Base-by-base conservation (phyloP, 2,113 vertebrate species). In the Lophius piscatorius region DNA sequence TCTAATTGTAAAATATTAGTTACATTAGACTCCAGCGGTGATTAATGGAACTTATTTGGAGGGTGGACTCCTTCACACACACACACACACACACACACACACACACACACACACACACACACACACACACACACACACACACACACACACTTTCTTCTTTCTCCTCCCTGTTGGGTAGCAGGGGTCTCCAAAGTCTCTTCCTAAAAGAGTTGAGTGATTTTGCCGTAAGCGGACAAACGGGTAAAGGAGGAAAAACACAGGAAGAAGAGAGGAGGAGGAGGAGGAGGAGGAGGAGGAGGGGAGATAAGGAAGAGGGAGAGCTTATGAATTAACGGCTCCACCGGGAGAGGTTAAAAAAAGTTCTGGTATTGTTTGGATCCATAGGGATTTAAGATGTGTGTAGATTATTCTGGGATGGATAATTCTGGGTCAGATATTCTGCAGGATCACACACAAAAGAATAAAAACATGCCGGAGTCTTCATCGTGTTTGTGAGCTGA, bases 1-100 rank as follows among this genome's bases (percentile, higher is more conserved):
- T 98, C 95, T 99, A 98, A 98, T 98, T 98, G 97, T 99, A 99
- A 99, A 99, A 97, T 98, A 99, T 99, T 99, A 99, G 95, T 97
- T 98, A 98, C 97, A 99, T 98, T 99, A 99, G 94, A 96, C 94
- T 94, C 94, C 94, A 94, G 94, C 92, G 92, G 94, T 98, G 97
- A 99, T 98, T 98, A 99, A 99, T 99, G 96, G 96, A 96, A 98
- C 96, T 98, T 98, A 99, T 99, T 99, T 98, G 96, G 94, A 95
- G 80, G 93, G 93, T 95, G 92, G 94, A 94, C 78, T 83, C 78
- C 73, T 35, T 65, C 64, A 33, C 58, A 21, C 58, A 67, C 45
- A 44, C 60, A 46, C 48, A 40, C 56, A 50, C 64, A 51, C 63
- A 60, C 67, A 21, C 36, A 60, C 73, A 47, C 40, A n/a, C 56